Evolutionary conservation across 2,888 invertebrate genomes (phyloP), one percentile per base, ranked within the genome.

Genomic region (Acronicta leporina): DNA sequence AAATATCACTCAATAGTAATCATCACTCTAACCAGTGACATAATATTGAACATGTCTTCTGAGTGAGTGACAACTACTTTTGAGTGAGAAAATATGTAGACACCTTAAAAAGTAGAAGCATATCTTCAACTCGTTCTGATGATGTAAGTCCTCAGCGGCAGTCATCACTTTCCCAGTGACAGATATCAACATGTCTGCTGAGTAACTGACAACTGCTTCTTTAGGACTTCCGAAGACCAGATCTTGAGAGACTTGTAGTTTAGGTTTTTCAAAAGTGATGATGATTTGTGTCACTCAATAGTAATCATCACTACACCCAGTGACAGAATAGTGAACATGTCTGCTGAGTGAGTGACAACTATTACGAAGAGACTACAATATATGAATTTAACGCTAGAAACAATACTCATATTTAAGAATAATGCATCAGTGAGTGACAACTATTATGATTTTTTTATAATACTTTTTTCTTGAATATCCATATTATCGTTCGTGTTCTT

Each of bases 151-250:
- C 15, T 27, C 52, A 63, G 47, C 51, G 45, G 48, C 5, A 33
- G 11, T 11, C 0, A 33, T 33, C 33, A 33, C 68, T 14, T 60
- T 64, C 80, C 81, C 83, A 82, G 82, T 83, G 30, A 30, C 30
- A 30, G 30, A 30, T 30, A 9, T 30, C 1, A 30, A 30, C 30
- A 9, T 30, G 9, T 30, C 9, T 30, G 1, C 46, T 50, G 50
- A 53, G 52, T 25, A 25, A 61, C 58, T 62, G 64, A 51, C 51
- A 49, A 56, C 60, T 16, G 1, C 30, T 8, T 1, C 30, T 45
- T 7, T 13, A 47, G 10, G 41, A 60, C 35, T 9, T 30, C 10
- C 10, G 30, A 35, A 11, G 13, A 11, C n/a, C n/a, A 35, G 11
- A 30, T 10, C 9, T 30, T 30, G 9, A 7, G 7, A 27, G 27